Evolutionary conservation across 2,888 invertebrate genomes (phyloP).

Genomic region (Calameuta filiformis): DNA sequence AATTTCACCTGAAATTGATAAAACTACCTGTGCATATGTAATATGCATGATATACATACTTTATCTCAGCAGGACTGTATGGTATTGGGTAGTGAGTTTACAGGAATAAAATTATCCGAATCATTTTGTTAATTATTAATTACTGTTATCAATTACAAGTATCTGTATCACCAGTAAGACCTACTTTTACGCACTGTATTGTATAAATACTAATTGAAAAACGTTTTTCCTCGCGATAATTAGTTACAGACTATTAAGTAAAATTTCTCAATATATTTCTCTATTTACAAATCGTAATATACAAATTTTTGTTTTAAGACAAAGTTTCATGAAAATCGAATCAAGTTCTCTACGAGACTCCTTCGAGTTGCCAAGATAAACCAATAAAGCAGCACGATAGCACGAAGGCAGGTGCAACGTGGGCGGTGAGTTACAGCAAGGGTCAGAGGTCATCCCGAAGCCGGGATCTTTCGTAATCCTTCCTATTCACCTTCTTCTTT

Average conservation of each 20-base stretch:
- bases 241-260: background rate
- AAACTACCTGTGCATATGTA: background rate
- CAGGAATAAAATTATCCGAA: background rate
- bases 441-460: slow-evolving; percentile 53
- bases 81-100: background rate
- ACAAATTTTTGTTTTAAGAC: background rate
- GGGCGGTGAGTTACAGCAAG: slow-evolving; percentile 57
- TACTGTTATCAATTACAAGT: background rate
- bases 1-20: background rate
- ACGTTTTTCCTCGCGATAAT: background rate
- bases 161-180: background rate
- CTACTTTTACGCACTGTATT: background rate
- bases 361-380: slow-evolving; percentile 49
- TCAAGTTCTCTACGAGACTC: slow-evolving; percentile 17
- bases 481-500: slow-evolving; percentile 25
- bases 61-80: background rate
- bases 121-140: background rate
- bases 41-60: background rate
- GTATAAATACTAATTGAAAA: background rate
- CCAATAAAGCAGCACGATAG: slow-evolving; percentile 57
- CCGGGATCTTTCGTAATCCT: slow-evolving; percentile 49
- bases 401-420: slow-evolving; percentile 59
- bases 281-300: background rate
- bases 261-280: background rate
- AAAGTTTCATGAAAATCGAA: background rate